Evolutionary conservation across 2,888 invertebrate genomes (phyloP).

Genomic region (Petrolisthes cinctipes): DNA sequence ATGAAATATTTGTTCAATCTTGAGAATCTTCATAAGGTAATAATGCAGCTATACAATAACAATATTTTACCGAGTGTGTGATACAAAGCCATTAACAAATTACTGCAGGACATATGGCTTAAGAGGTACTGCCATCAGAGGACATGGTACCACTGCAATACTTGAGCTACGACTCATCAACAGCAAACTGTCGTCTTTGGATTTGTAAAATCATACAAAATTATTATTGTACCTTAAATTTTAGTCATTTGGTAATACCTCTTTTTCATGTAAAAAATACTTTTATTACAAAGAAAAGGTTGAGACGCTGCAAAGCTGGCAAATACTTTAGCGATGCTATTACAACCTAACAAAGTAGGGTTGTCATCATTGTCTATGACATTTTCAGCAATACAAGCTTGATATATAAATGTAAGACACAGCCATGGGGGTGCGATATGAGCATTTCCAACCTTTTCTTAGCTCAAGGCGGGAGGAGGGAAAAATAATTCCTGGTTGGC

Average conservation of each 20-base stretch:
- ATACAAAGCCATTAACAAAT: constrained; percentile 44
- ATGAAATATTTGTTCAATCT: background rate
- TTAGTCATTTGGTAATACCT: constrained; percentile 57
- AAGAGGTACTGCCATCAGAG: constrained; percentile 52
- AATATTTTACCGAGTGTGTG: constrained; percentile 9
- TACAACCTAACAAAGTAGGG: constrained; percentile 46
- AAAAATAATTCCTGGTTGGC: constrained; percentile 11
- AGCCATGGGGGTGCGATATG: constrained; percentile 52
- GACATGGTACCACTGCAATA: constrained; percentile 50
- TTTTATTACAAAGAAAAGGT: constrained; percentile 54
- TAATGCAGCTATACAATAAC: constrained; percentile 6
- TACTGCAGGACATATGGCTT: constrained; percentile 45
- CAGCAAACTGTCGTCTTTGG: constrained; percentile 53
- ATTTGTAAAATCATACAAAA: constrained; percentile 39
- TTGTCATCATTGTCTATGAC: constrained; percentile 39
- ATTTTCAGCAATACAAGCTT: constrained; percentile 52
- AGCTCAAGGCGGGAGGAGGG: constrained; percentile 41
- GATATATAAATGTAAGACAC: constrained; percentile 53
- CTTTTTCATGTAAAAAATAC: constrained; percentile 40
- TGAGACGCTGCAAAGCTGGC: constrained; percentile 54
- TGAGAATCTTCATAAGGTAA: constrained; percentile 31
- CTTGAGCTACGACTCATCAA: constrained; percentile 50
- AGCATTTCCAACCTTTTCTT: constrained; percentile 56
- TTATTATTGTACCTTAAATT: constrained; percentile 28
- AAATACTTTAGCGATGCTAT: constrained; percentile 45